phyloP scores from a whole-genome alignment of 2,888 invertebrate species.

The Melieria picta region DNA sequence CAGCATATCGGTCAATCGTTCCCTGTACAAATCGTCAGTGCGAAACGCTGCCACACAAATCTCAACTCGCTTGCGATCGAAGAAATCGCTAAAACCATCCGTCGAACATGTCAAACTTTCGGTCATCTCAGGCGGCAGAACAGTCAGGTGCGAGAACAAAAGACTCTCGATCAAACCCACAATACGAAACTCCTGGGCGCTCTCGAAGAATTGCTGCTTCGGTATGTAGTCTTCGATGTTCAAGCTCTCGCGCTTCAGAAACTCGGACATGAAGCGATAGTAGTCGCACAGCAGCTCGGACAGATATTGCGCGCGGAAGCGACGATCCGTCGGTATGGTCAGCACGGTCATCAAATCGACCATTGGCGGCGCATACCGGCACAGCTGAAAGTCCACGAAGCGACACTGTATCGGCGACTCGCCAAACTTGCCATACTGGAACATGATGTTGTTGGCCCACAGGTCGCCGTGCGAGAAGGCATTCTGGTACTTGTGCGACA shows the following conservation, averaged over 20 bases:
- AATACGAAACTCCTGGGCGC: constrained; percentile 66
- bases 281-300: constrained; percentile 69
- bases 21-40: constrained; percentile 67
- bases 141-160: constrained; percentile 69
- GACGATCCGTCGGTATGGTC: constrained; percentile 66
- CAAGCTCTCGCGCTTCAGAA: constrained; percentile 65
- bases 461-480: constrained; percentile 66
- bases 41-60: constrained; percentile 70
- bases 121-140: constrained; percentile 68
- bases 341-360: constrained; percentile 70
- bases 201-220: constrained; percentile 65
- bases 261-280: constrained; percentile 67
- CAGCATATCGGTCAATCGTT: constrained; percentile 69
- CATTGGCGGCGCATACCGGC: constrained; percentile 74
- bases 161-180: constrained; percentile 70
- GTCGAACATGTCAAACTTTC: constrained; percentile 67
- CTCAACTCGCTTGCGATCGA: constrained; percentile 68
- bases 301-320: constrained; percentile 66
- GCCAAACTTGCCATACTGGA: constrained; percentile 58
- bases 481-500: constrained; percentile 64
- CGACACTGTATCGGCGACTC: constrained; percentile 69
- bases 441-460: constrained; percentile 67
- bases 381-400: constrained; percentile 77
- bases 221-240: constrained; percentile 65
- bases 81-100: constrained; percentile 69